Percentiles rank a stretch among this genome's conserved stretches.
Evolutionary conservation across 2,113 vertebrate genomes (phyloP).

Genomic region (Falco punctatus): DNA sequence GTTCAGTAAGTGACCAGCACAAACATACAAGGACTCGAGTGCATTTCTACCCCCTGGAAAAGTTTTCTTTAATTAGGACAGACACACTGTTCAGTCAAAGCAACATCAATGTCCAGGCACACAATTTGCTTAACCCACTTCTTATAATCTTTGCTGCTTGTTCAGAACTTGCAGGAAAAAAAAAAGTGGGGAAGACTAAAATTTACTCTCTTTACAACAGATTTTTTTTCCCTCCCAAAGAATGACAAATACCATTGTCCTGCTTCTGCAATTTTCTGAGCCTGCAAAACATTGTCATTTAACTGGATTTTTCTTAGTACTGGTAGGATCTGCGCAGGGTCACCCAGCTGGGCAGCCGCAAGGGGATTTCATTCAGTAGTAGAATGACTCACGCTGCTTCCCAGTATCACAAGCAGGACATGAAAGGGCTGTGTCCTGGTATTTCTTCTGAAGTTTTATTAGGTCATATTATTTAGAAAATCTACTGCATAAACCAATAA

Average conservation of each 20-base stretch:
- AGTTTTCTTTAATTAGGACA: conserved; percentile 47
- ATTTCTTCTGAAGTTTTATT: conserved; percentile 13
- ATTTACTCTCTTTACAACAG: not conserved
- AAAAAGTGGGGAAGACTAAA: not conserved
- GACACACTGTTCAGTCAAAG: conserved; percentile 23
- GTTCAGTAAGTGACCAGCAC: conserved; percentile 34
- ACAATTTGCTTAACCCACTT: conserved; percentile 12
- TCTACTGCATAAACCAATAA: not conserved
- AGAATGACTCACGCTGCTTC: not conserved
- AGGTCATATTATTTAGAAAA: conserved; percentile 20
- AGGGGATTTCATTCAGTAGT: not conserved
- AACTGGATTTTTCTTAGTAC: not conserved
- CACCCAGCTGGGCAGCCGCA: not conserved
- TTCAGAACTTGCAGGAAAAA: not conserved
- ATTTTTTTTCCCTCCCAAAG: not conserved
- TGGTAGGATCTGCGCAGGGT: not conserved
- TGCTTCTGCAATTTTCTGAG: not conserved
- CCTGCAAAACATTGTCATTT: not conserved
- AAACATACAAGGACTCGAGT: conserved; percentile 9
- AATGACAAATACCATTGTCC: not conserved
- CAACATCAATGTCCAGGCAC: not conserved
- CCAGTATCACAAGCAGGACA: not conserved
- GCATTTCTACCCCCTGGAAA: conserved; percentile 43
- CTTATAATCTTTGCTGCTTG: not conserved
- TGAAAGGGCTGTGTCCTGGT: not conserved